Percentiles rank a stretch among this genome's conserved stretches.
Conservation (phyloP, 2,888 invertebrate species). For the Catonia carolina region DNA sequence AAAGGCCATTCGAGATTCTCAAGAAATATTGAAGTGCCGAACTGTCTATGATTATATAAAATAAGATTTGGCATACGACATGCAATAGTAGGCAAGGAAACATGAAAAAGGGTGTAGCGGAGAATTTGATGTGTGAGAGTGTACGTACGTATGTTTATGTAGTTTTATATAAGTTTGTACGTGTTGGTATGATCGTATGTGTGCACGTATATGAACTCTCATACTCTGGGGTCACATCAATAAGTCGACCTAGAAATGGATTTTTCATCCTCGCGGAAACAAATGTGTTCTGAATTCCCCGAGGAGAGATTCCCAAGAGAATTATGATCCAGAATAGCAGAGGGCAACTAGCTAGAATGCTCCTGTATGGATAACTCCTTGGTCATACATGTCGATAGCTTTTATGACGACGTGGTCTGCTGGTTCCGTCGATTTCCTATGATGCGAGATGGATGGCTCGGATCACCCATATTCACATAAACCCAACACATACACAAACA, state of each 20-base stretch:
- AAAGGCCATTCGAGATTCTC: slow-evolving; percentile 11
- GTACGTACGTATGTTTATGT: background rate
- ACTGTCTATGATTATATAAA: slow-evolving; percentile 13
- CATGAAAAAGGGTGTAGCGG: background rate
- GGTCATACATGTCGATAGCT: slow-evolving; percentile 28
- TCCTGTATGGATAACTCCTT: slow-evolving; percentile 22
- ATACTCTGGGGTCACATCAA: slow-evolving; percentile 43
- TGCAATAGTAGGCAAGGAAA: no score
- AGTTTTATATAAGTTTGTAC: background rate
- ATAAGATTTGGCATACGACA: slow-evolving; percentile 4
- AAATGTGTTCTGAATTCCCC: slow-evolving; percentile 40
- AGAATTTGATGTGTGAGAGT: background rate
- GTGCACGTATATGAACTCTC: background rate
- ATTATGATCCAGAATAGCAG: slow-evolving; percentile 20
- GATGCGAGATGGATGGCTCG: slow-evolving; percentile 14
- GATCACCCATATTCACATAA: slow-evolving; percentile 19
- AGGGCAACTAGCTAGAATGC: no score
- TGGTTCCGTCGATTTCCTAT: no score
- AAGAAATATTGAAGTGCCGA: slow-evolving; percentile 13
- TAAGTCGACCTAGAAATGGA: slow-evolving; percentile 48
- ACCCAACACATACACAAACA: background rate
- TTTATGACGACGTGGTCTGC: slow-evolving; percentile 27
- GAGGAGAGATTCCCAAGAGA: slow-evolving; percentile 15
- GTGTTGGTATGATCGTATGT: background rate
- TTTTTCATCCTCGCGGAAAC: slow-evolving; percentile 45